Evolutionary conservation across 1,140 invertebrate species (phyloP), one percentile per base, ranked within the genome.

Genomic region (Littorina saxatilis): DNA sequence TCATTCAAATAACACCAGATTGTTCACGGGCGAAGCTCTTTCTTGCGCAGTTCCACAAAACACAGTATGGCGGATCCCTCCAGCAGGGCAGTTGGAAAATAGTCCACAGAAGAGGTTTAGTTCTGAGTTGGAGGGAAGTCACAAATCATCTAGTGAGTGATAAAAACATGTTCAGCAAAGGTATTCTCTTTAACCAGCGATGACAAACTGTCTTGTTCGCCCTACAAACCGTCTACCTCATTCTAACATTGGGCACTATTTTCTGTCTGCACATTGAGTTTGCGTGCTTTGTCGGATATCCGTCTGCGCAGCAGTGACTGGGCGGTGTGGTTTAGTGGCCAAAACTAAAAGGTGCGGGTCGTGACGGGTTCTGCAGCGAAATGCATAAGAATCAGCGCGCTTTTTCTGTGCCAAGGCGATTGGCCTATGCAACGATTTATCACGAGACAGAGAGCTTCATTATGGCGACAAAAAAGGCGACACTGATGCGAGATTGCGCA

Each of bases 81-180:
- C 80, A 81, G 58, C 83, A 79, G 58, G 83, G 58, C 83, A 84
- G 80, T 84, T 84, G 79, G 80, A 84, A 84, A 84, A 80, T 84
- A 84, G 83, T 84, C 66, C 83, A 55, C 29, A 20, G 40, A 1
- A 32, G 17, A 50, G 17, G 43, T 17, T 47, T 47, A n/a, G n/a
- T n/a, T n/a, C n/a, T n/a, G n/a, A n/a, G n/a, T n/a, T n/a, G n/a
- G n/a, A n/a, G n/a, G n/a, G n/a, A n/a, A n/a, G n/a, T n/a, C n/a
- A n/a, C n/a, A n/a, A n/a, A n/a, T n/a, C n/a, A n/a, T n/a, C n/a
- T n/a, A n/a, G n/a, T n/a, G n/a, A n/a, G n/a, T n/a, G n/a, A n/a
- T n/a, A n/a, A n/a, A n/a, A n/a, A n/a, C n/a, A n/a, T n/a, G n/a
- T n/a, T n/a, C n/a, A n/a, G n/a, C n/a, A n/a, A n/a, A n/a, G n/a